Evolutionary conservation across 2,113 vertebrate genomes (phyloP), one percentile per base, ranked within the genome.

Genomic region (Campylomormyrus tamandua): DNA sequence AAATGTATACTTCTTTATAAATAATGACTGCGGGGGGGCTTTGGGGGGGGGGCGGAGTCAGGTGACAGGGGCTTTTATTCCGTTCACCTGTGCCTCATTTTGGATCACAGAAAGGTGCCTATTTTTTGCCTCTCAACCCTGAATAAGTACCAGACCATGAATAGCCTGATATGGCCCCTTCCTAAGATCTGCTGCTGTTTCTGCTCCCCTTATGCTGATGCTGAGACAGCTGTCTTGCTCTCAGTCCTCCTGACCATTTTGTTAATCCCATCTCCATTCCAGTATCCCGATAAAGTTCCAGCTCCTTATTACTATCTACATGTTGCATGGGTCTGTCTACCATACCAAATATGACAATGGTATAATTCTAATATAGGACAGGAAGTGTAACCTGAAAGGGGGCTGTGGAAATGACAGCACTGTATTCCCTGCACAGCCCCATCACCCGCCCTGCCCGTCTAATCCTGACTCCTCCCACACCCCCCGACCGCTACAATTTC

Each of bases 51-150:
- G 15, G 13, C 1, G 1, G 8, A 84, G 83, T 48, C 83, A 85
- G 39, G 42, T 89, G 89, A 90, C 62, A 91, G 91, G 92, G 74
- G 35, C 35, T 80, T 80, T 80, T 80, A 39, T 80, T 39, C 35
- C 2, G 2, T 2, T 80, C 35, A 42, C 35, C 74, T 80, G 15
- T 80, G 74, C 74, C 13, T 80, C 74, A 80, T 42, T 80, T 17
- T 80, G 74, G 35, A 80, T 80, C 11, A 80, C 35, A 35, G 17
- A 80, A 42, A 80, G 74, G 39, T 80, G 4, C 74, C 15, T 80
- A 19, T 80, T 80, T 19, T 80, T 42, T 80, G 35, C 74, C 31
- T 80, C 74, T 42, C 74, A 80, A 19, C 70, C 35, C 11, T 15
- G 70, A 35, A 31, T 35, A 35, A 35, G 15, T 77, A 39, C 31